Percentiles rank a stretch among this genome's conserved stretches.
Evolutionary conservation across 2,888 invertebrate species (phyloP).

Genomic region (Campoletis raptor): DNA sequence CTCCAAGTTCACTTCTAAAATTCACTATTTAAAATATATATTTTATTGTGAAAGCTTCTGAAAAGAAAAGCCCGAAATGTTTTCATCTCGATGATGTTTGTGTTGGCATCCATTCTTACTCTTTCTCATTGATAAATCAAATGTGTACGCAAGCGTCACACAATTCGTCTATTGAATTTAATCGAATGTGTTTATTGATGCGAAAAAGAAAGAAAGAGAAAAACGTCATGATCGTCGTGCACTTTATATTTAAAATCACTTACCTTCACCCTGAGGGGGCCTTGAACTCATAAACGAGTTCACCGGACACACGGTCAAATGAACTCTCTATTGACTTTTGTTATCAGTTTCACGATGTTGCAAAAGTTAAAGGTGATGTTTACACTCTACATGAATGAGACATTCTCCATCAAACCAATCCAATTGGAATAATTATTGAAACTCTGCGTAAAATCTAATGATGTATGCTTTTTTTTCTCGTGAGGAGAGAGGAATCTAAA

Average conservation of each 20-base stretch:
- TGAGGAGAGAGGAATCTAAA: background rate
- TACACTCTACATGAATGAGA: background rate
- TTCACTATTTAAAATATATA: background rate
- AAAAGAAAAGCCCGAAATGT: background rate
- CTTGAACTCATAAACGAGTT: conserved; percentile 54
- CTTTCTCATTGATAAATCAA: background rate
- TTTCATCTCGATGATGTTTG: background rate
- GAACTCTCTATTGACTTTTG: conserved; percentile 29
- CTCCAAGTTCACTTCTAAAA: background rate
- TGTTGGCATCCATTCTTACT: background rate
- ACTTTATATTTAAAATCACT: conserved; percentile 16
- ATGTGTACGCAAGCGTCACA: background rate
- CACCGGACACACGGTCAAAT: conserved; percentile 32
- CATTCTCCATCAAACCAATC: background rate
- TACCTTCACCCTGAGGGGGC: conserved; percentile 40
- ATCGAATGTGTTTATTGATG: background rate
- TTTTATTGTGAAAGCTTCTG: background rate
- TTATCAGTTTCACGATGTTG: conserved; percentile 41
- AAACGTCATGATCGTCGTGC: background rate
- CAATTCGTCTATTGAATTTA: background rate
- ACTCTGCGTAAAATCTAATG: background rate
- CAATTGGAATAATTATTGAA: background rate
- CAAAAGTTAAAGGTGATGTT: conserved; percentile 34
- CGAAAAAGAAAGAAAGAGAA: background rate
- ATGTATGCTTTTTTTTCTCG: background rate